phyloP scores from a whole-genome alignment of 1,140 invertebrate species.

The Parapsyche elsis region DNA sequence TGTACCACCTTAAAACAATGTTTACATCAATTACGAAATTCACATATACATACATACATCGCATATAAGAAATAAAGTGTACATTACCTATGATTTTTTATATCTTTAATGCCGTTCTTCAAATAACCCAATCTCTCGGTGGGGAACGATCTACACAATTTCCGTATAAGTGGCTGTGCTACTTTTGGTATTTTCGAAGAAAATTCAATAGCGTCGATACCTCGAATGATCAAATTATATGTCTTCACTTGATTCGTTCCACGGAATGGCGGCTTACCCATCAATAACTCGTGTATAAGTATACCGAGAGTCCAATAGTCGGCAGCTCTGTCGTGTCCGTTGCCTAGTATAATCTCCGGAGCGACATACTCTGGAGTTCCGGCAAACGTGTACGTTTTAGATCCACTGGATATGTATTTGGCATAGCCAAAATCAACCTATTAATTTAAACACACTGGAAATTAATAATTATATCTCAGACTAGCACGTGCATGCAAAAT shows the following conservation, averaged over 20 bases:
- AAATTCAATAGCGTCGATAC: constrained; percentile 90
- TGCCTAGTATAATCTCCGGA: constrained; percentile 95
- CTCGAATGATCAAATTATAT: constrained; percentile 94
- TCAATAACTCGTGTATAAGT: constrained; percentile 90
- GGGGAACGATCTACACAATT: constrained; percentile 87
- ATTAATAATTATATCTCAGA: neutral
- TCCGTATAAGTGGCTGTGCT: constrained; percentile 86
- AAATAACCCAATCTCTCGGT: constrained; percentile 94
- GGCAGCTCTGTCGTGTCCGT: constrained; percentile 90
- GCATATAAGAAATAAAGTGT: constrained; percentile 51
- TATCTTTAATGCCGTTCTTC: constrained; percentile 89
- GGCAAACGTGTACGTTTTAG: constrained; percentile 97
- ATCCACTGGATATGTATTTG: constrained; percentile 80
- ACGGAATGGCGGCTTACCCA: constrained; percentile 94
- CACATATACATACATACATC: constrained; percentile 55
- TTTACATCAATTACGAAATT: constrained; percentile 42
- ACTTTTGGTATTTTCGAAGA: constrained; percentile 82
- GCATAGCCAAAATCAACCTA: constrained; percentile 99
- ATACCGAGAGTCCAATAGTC: constrained; percentile 97
- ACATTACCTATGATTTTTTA: constrained; percentile 91
- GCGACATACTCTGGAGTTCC: constrained; percentile 94
- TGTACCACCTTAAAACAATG: constrained; percentile 82
- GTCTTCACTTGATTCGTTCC: constrained; percentile 94
- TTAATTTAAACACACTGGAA: constrained; percentile 47
- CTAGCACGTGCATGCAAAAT: neutral